Evolutionary conservation across 2,888 invertebrate species (phyloP).

Genomic region (Clanis bilineata): DNA sequence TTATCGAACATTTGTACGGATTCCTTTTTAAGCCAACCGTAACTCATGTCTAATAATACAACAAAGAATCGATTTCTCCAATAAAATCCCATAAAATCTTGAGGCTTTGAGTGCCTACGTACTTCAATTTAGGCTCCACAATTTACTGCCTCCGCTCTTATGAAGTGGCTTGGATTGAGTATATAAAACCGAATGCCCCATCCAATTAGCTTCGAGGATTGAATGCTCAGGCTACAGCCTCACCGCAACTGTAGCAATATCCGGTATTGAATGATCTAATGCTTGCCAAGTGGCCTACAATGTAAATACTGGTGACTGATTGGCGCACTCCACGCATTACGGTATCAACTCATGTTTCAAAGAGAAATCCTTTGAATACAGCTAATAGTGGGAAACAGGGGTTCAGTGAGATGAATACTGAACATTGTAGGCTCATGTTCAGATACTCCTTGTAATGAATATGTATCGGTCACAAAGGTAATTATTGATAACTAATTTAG

Average conservation of each 20-base stretch:
- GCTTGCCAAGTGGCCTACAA: conserved; percentile 32
- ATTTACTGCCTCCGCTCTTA: conserved; percentile 35
- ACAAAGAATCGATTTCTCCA: conserved; percentile 17
- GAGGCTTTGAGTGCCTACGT: conserved; percentile 26
- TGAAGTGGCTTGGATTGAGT: conserved; percentile 32
- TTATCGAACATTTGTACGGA: neutral
- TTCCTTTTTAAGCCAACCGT: neutral
- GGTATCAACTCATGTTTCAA: conserved; percentile 22
- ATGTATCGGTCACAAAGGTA: no score
- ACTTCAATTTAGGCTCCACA: conserved; percentile 31
- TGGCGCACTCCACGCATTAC: conserved; percentile 27
- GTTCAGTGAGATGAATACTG: neutral
- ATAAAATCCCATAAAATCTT: conserved; percentile 25
- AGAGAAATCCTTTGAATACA: conserved; percentile 30
- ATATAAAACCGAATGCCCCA: conserved; percentile 40
- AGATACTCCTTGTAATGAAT: neutral
- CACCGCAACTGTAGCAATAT: conserved; percentile 45
- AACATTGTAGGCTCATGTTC: neutral
- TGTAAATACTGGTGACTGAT: conserved; percentile 29
- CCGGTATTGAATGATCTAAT: conserved; percentile 48
- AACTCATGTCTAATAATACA: neutral
- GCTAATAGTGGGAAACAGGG: neutral
- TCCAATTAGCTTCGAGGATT: conserved; percentile 44
- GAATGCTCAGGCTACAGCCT: conserved; percentile 34
- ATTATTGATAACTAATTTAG: no score